Conservation (phyloP, 1,140 invertebrate species). For the Neodiprion virginianus region DNA sequence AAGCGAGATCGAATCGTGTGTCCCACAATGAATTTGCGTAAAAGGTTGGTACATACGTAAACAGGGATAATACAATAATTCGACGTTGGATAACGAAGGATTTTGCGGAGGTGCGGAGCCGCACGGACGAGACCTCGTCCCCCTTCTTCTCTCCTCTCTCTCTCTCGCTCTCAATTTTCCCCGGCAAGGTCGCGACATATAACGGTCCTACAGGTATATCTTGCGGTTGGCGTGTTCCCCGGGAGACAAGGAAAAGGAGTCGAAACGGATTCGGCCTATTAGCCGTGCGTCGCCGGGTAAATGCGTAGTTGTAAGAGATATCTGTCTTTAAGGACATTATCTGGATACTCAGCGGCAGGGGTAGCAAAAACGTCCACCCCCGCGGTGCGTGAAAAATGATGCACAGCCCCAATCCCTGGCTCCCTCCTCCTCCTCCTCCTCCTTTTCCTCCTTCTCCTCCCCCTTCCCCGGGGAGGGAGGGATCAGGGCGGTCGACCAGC, state of each 20-base stretch:
- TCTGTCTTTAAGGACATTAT: constrained; percentile 62
- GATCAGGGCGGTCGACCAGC: background rate
- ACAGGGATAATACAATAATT: background rate
- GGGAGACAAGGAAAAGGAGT: too few relatives aligned
- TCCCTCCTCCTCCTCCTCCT: constrained; percentile 6
- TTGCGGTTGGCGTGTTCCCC: too few relatives aligned
- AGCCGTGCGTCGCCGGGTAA: constrained; percentile 6
- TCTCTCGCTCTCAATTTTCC: too few relatives aligned
- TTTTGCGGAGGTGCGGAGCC: too few relatives aligned
- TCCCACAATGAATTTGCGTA: background rate
- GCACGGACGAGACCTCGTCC: too few relatives aligned
- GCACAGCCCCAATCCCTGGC: constrained; percentile 47
- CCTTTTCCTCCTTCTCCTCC: constrained; percentile 9
- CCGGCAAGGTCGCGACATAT: too few relatives aligned
- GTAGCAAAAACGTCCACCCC: constrained; percentile 58
- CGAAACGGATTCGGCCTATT: constrained; percentile 6
- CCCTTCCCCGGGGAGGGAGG: background rate
- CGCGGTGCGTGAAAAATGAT: constrained; percentile 62
- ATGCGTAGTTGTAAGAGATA: constrained; percentile 43
- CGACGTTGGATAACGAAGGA: background rate
- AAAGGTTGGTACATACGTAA: too few relatives aligned
- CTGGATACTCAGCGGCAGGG: constrained; percentile 46
- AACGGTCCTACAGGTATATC: too few relatives aligned
- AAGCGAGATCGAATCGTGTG: constrained; percentile 1
- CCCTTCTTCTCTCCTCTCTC: too few relatives aligned